These are phyloP conservation scores for Babyrousa celebensis DNA, from an alignment of 2,797 vertebrate species.

Conservation along the genomic window DNA sequence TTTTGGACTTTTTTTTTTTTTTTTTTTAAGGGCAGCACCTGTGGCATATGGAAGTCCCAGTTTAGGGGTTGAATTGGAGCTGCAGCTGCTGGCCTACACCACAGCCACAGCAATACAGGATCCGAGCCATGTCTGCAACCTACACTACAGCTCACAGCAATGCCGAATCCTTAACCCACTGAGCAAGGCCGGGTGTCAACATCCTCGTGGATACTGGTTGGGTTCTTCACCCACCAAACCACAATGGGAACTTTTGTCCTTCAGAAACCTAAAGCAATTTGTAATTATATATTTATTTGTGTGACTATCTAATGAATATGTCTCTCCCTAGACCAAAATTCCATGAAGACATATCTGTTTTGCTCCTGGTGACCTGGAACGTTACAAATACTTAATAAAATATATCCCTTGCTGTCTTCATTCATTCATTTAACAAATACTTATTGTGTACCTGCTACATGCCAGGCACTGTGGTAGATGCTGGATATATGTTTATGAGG, in stretches of 20 bases:
- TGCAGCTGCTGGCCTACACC: no score
- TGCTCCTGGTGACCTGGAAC: constrained; percentile 40
- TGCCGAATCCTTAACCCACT: no score
- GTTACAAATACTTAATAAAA: neutral
- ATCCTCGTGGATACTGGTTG: no score
- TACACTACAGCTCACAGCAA: no score
- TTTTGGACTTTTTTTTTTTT: no score
- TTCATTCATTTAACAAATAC: constrained; percentile 19
- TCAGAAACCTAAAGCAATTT: neutral
- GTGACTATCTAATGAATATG: neutral
- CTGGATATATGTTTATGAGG: neutral
- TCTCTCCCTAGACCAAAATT: neutral
- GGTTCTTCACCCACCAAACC: no score
- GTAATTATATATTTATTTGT: neutral
- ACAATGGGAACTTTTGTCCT: neutral
- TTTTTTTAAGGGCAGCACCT: no score
- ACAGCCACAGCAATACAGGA: no score
- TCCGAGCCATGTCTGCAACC: no score
- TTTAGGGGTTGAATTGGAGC: no score
- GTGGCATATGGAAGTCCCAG: no score
- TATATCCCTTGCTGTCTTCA: neutral
- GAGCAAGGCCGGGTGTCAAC: no score
- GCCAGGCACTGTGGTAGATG: neutral
- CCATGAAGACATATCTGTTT: neutral
- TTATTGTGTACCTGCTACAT: constrained; percentile 1